Conservation (phyloP, 2,888 invertebrate species). For the Nomada fucata region DNA sequence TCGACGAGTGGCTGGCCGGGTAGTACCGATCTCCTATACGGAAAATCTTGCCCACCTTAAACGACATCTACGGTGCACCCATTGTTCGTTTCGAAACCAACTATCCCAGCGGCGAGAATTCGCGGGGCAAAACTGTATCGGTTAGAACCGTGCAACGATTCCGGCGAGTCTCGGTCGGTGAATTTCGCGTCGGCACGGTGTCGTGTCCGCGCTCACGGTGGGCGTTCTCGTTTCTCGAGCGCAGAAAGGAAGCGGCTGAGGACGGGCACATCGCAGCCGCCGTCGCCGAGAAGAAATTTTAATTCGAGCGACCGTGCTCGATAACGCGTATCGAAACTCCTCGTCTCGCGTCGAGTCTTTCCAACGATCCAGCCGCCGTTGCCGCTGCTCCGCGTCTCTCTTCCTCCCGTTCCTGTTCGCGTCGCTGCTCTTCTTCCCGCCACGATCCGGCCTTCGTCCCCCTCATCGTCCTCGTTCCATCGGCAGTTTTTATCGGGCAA, state of each 20-base stretch:
- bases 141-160: neutral
- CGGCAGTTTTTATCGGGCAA: constrained; percentile 74
- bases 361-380: constrained; percentile 54
- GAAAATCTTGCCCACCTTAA: too few relatives aligned
- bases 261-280: constrained; percentile 41
- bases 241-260: constrained; percentile 55
- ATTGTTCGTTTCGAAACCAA: neutral
- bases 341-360: constrained; percentile 67
- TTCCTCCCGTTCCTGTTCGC: constrained; percentile 13
- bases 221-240: constrained; percentile 51
- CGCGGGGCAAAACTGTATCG: neutral
- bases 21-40: too few relatives aligned
- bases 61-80: neutral
- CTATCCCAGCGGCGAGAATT: neutral
- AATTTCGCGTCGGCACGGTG: constrained; percentile 20
- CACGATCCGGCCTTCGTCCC: constrained; percentile 40
- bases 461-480: constrained; percentile 62
- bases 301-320: constrained; percentile 71
- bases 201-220: constrained; percentile 18
- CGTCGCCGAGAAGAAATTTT: constrained; percentile 67
- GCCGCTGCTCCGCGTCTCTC: constrained; percentile 10
- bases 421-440: constrained; percentile 17
- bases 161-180: constrained; percentile 27
- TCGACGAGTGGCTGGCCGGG: too few relatives aligned
- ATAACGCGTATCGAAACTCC: constrained; percentile 74